Base-by-base conservation (phyloP, 1,140 invertebrate species). In the Aplysia californica region DNA sequence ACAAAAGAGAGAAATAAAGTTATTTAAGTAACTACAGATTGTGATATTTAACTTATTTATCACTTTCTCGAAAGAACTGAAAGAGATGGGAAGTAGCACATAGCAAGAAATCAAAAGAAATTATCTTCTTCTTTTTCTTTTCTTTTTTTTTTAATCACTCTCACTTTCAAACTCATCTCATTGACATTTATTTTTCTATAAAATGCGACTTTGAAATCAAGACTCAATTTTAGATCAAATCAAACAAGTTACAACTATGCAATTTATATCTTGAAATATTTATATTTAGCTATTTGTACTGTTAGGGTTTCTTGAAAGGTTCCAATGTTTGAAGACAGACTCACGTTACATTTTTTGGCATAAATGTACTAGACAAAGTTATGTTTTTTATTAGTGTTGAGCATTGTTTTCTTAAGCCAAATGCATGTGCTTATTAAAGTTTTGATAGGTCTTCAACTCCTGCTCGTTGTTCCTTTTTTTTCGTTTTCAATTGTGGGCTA, bases 401-500 rank as follows among this genome's bases (percentile, higher is more conserved):
- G 50, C 35, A 36, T 23, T 5, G 39, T 56, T 33, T 56, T 33
- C 58, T 35, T 20, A 6, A 35, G 31, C 68, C 26, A 68, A 70
- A 70, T 70, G 68, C 68, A 70, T 70, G 68, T 70, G 68, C 68
- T 70, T 70, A 70, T 70, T 70, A 70, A 70, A 70, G 38, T 70
- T 70, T 70, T 70, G 68, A 70, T 70, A 70, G 68, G 68, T 56
- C 31, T 70, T 55, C 38, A 2, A 31, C 29, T 1, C 44, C 29
- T 6, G 50, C 41, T 69, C 56, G 15, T 69, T 26, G n/a, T n/a
- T n/a, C n/a, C n/a, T n/a, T n/a, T n/a, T n/a, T n/a, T n/a, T n/a
- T n/a, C n/a, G n/a, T n/a, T n/a, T n/a, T n/a, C n/a, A n/a, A n/a
- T n/a, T n/a, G n/a, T n/a, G n/a, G n/a, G n/a, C n/a, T n/a, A n/a